Evolutionary conservation across 2,113 vertebrate genomes (phyloP).

Genomic region (Calonectris borealis): DNA sequence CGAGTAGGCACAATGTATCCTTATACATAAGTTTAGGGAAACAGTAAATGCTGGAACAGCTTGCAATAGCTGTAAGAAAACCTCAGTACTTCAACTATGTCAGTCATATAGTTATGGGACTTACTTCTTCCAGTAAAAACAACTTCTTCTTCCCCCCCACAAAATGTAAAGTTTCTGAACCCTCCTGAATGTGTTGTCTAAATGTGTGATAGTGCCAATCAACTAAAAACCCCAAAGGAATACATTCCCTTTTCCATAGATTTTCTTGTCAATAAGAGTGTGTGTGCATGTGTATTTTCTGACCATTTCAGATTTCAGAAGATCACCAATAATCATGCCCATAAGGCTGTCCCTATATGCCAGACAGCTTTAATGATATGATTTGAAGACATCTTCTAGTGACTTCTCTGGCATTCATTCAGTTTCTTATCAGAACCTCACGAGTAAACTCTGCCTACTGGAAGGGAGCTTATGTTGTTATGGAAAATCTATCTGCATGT

Average conservation of each 20-base stretch:
- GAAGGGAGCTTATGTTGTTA: not conserved
- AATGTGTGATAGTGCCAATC: not conserved
- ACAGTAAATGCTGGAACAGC: not conserved
- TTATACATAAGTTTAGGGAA: not conserved
- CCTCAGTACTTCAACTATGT: not conserved
- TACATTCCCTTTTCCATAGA: not conserved
- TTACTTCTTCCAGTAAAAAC: not conserved
- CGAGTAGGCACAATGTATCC: not conserved
- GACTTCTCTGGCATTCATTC: not conserved
- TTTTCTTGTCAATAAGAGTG: not conserved
- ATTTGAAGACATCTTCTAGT: not conserved
- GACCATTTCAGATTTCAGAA: not conserved
- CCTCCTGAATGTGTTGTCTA: not conserved
- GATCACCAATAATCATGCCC: not conserved
- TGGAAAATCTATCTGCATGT: not conserved
- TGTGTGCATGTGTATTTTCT: not conserved
- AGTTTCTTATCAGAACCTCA: not conserved
- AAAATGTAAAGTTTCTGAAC: not conserved
- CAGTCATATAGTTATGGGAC: not conserved
- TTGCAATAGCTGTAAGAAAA: not conserved
- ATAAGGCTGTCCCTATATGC: not conserved
- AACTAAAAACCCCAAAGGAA: not conserved
- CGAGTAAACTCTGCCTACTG: not conserved
- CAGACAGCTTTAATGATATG: not conserved
- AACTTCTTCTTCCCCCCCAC: not conserved